phyloP scores from a whole-genome alignment of 2,113 vertebrate genomes.

The Xenus cinereus region DNA sequence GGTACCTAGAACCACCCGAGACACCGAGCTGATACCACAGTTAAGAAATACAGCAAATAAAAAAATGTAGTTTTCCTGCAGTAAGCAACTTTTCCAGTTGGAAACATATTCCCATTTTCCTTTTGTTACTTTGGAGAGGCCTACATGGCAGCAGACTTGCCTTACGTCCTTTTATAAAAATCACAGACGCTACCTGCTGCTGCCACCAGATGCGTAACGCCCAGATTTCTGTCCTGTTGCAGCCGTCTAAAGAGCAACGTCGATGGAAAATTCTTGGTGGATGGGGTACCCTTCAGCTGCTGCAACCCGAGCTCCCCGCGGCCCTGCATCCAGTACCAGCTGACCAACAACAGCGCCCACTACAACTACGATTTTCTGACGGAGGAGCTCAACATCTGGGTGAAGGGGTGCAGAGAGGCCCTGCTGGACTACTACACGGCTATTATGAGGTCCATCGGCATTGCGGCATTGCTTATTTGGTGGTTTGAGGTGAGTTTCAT shows the following conservation, averaged over 20 bases:
- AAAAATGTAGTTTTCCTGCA: background rate
- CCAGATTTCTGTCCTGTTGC: background rate
- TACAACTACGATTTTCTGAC: conserved; percentile 84
- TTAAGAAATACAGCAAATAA: background rate
- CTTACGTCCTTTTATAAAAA: background rate
- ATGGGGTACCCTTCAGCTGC: conserved; percentile 88
- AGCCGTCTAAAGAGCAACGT: conserved; percentile 85
- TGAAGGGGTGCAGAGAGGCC: conserved; percentile 81
- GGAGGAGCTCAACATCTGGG: conserved; percentile 85
- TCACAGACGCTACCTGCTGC: background rate
- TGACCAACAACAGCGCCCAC: conserved; percentile 86
- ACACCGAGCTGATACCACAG: background rate
- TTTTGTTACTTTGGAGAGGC: background rate
- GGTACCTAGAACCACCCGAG: background rate
- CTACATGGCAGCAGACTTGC: background rate
- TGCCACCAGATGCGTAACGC: background rate
- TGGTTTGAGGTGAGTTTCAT: conserved; percentile 80
- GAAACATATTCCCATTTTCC: background rate
- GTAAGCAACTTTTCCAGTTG: background rate
- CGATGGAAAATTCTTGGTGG: conserved; percentile 83
- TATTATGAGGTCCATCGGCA: conserved; percentile 83
- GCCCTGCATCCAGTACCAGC: conserved; percentile 85
- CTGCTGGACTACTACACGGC: conserved; percentile 82
- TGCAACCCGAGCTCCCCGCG: conserved; percentile 84
- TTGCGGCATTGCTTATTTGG: conserved; percentile 82